Percentiles rank a stretch among this genome's conserved stretches.
These are phyloP conservation scores for Drosophila ercepeae DNA, from an alignment of 1,140 invertebrate species.

Conservation along the genomic window DNA sequence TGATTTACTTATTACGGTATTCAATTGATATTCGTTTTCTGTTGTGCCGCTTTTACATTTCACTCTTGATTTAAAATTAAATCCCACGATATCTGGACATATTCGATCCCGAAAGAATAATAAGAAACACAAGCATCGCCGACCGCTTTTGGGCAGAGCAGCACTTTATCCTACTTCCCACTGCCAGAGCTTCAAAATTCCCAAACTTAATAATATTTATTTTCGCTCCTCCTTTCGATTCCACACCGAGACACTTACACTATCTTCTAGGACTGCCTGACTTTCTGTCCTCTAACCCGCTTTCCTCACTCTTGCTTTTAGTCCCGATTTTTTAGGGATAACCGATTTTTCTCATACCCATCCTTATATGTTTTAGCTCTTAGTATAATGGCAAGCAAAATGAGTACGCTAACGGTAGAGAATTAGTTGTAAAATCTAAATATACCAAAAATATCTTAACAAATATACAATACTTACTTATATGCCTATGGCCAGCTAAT, in stretches of 20 bases:
- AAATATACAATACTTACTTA: conserved; percentile 18
- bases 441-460: conserved; percentile 37
- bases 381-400: conserved; percentile 70
- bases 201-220: conserved; percentile 6
- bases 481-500: conserved; percentile 54
- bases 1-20: conserved; percentile 47
- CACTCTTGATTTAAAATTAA: conserved; percentile 34
- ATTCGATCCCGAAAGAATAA: conserved; percentile 24
- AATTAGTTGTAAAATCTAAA: conserved; percentile 67
- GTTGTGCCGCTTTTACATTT: conserved; percentile 67
- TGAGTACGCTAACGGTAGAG: conserved; percentile 73
- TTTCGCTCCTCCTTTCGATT: conserved; percentile 10
- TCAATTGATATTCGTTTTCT: conserved; percentile 46
- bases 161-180: conserved; percentile 24
- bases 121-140: conserved; percentile 30
- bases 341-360: conserved; percentile 10
- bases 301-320: conserved; percentile 19
- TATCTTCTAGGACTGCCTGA: conserved; percentile 33
- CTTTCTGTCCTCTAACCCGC: conserved; percentile 7
- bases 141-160: conserved; percentile 59
- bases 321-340: conserved; percentile 4
- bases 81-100: conserved; percentile 22
- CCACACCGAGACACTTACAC: conserved; percentile 22
- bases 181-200: conserved; percentile 9
- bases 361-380: conserved; percentile 64